Evolutionary conservation across 2,113 vertebrate genomes (phyloP).

Genomic region (Egretta garzetta): DNA sequence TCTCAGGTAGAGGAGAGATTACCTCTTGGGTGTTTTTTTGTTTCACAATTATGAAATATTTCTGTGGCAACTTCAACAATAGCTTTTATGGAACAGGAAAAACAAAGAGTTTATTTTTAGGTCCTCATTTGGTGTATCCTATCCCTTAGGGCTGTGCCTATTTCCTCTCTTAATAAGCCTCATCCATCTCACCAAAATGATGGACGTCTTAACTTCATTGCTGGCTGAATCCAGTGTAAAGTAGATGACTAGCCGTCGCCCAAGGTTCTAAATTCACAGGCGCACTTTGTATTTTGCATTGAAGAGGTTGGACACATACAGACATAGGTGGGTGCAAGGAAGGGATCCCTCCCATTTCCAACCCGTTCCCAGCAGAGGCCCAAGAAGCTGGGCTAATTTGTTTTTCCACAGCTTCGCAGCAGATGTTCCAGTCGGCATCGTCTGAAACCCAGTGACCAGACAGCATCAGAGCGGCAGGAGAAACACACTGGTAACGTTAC

Average conservation of each 20-base stretch:
- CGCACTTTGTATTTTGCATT: background rate
- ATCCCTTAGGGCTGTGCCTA: constrained; percentile 19
- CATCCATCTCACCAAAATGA: constrained; percentile 17
- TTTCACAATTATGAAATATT: constrained; percentile 20
- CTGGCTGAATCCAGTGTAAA: background rate
- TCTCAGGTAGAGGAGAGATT: background rate
- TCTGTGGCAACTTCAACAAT: constrained; percentile 47
- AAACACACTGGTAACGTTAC: background rate
- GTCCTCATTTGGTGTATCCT: background rate
- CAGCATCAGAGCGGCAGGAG: background rate
- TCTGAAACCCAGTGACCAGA: background rate
- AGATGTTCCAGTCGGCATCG: background rate
- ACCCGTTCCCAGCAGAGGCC: background rate
- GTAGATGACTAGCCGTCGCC: background rate
- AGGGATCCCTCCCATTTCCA: background rate
- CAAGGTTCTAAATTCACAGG: background rate
- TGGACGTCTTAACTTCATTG: background rate
- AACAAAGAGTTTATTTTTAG: constrained; percentile 52
- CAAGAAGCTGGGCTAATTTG: background rate
- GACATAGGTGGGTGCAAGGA: background rate
- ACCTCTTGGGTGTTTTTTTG: background rate
- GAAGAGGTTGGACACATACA: background rate
- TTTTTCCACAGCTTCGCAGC: background rate
- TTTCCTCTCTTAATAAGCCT: constrained; percentile 39
- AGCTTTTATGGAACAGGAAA: constrained; percentile 40